Conservation (phyloP, 2,888 invertebrate species). For the Lamproptera curius region DNA sequence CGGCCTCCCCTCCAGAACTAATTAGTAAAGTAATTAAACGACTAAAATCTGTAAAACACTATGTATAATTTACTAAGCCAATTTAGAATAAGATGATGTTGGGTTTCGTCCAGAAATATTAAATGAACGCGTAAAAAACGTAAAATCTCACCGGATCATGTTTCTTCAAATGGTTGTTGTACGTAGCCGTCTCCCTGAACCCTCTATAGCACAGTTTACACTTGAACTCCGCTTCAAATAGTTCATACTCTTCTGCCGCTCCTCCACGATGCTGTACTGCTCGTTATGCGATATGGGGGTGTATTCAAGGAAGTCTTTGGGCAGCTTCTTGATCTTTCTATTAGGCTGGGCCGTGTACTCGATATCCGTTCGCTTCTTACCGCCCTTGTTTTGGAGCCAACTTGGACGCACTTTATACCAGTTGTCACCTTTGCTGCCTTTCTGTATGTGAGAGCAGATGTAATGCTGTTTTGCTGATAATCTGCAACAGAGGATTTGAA, state of each 20-base stretch:
- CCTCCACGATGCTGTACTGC: slow-evolving; percentile 50
- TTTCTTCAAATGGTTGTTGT: slow-evolving; percentile 63
- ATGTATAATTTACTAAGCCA: background rate
- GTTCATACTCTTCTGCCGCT: slow-evolving; percentile 49
- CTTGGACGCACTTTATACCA: slow-evolving; percentile 45
- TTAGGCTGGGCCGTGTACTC: slow-evolving; percentile 34
- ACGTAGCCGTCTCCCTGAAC: slow-evolving; percentile 48
- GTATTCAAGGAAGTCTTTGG: slow-evolving; percentile 50
- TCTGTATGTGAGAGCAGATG: slow-evolving; percentile 51
- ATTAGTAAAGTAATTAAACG: too few relatives aligned
- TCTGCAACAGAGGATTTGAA: too few relatives aligned
- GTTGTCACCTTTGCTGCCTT: slow-evolving; percentile 36
- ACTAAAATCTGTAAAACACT: slow-evolving; percentile 5
- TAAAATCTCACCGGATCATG: slow-evolving; percentile 59
- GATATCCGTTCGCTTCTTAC: slow-evolving; percentile 32
- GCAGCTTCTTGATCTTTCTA: slow-evolving; percentile 37
- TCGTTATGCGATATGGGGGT: slow-evolving; percentile 54
- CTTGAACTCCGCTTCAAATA: slow-evolving; percentile 54
- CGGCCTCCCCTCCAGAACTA: too few relatives aligned
- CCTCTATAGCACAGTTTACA: slow-evolving; percentile 60
- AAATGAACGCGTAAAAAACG: too few relatives aligned
- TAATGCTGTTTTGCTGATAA: slow-evolving; percentile 61
- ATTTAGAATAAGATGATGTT: too few relatives aligned
- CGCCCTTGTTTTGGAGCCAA: slow-evolving; percentile 44
- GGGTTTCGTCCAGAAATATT: too few relatives aligned